Evolutionary conservation across 2,888 invertebrate genomes (phyloP).

Genomic region (Neria commutata): DNA sequence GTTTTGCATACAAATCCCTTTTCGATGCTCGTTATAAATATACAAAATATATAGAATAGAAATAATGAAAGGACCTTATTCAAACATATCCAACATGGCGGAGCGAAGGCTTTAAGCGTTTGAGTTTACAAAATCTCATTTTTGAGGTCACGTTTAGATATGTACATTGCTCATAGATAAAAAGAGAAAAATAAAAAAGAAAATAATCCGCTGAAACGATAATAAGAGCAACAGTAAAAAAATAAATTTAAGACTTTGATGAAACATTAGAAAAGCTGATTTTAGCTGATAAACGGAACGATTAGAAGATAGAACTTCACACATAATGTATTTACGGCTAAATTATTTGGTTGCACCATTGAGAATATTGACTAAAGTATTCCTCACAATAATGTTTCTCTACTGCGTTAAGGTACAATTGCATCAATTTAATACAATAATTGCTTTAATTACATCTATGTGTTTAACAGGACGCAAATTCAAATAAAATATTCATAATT

Average conservation of each 20-base stretch:
- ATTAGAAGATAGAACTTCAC: not conserved
- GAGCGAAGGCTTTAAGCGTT: not conserved
- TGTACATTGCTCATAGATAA: conserved; percentile 50
- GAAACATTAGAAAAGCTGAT: conserved; percentile 32
- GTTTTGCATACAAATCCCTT: conserved; percentile 24
- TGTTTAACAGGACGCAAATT: not conserved
- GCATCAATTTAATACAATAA: no score
- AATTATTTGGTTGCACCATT: not conserved
- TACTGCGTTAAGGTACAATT: no score
- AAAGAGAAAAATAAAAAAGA: conserved; percentile 52
- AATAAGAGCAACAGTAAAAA: conserved; percentile 57
- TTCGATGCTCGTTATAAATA: conserved; percentile 16
- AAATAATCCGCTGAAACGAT: conserved; percentile 59
- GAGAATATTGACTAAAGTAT: not conserved
- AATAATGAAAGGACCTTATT: conserved; percentile 52
- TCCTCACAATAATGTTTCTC: not conserved
- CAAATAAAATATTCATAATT: not conserved
- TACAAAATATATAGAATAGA: conserved; percentile 40
- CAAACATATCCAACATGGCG: conserved; percentile 11
- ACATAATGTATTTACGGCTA: not conserved
- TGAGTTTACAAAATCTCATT: not conserved
- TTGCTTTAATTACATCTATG: no score
- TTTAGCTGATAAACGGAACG: conserved; percentile 29
- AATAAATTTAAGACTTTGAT: conserved; percentile 40
- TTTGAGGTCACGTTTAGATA: conserved; percentile 17